These are phyloP conservation scores for Lasius fuliginosus DNA, from an alignment of 2,888 invertebrate genomes.

Conservation along the genomic window DNA sequence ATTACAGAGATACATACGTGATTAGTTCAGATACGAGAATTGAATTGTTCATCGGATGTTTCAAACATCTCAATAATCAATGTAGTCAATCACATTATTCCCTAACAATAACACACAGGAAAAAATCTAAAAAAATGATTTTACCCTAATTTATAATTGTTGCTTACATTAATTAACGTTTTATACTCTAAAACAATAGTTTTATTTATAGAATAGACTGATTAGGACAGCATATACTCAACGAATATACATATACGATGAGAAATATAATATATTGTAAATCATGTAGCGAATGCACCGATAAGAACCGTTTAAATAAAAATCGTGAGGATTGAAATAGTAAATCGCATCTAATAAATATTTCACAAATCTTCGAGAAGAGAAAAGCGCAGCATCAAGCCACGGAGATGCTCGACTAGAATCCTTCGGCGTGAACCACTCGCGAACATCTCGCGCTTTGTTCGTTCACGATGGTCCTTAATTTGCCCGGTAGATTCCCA, in stretches of 20 bases:
- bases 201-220: not conserved
- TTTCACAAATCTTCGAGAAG: not conserved
- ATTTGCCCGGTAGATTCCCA: conserved; percentile 10
- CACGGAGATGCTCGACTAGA: not conserved
- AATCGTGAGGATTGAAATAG: not conserved
- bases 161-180: not conserved
- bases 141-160: not conserved
- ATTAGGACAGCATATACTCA: not conserved
- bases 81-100: not conserved
- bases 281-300: too few species aligned
- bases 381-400: not conserved
- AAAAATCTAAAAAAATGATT: not conserved
- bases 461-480: not conserved
- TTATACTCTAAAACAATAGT: not conserved
- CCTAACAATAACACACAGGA: not conserved
- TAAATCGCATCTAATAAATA: too few species aligned
- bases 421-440: not conserved
- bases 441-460: not conserved
- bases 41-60: not conserved
- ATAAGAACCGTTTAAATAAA: not conserved
- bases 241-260: not conserved
- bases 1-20: not conserved
- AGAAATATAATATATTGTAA: not conserved
- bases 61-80: not conserved
- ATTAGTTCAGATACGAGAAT: not conserved